Evolutionary conservation across 2,113 vertebrate species (phyloP).

Genomic region (Nothobranchius furzeri): DNA sequence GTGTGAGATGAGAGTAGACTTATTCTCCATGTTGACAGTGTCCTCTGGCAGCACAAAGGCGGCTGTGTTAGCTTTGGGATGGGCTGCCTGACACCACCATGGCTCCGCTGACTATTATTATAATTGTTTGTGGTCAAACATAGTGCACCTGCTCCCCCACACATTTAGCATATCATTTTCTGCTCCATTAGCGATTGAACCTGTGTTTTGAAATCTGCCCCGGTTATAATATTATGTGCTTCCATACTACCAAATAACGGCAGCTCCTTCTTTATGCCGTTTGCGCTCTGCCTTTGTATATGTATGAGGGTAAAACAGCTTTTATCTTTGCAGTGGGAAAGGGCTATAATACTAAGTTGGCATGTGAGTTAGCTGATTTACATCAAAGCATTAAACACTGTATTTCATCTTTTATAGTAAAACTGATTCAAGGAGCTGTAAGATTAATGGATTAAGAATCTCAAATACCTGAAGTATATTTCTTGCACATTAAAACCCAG

Average conservation of each 20-base stretch:
- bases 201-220: constrained; percentile 11
- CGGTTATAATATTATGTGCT: not conserved
- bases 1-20: constrained; percentile 34
- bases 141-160: constrained; percentile 18
- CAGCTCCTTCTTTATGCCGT: constrained; percentile 6
- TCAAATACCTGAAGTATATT: no score
- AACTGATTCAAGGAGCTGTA: constrained; percentile 1
- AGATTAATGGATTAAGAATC: constrained; percentile 9
- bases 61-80: constrained; percentile 7
- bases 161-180: constrained; percentile 14
- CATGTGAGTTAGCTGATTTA: constrained; percentile 24
- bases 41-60: constrained; percentile 14
- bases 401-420: constrained; percentile 21
- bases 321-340: constrained; percentile 24
- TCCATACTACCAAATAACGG: constrained; percentile 10
- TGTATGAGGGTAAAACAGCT: constrained; percentile 19
- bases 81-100: constrained; percentile 30
- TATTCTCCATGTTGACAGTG: constrained; percentile 35
- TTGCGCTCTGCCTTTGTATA: not conserved
- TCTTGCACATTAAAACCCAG: no score
- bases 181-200: constrained; percentile 15
- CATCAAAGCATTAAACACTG: constrained; percentile 18
- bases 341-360: constrained; percentile 22
- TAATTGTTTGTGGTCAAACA: constrained; percentile 36
- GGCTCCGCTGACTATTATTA: constrained; percentile 28